Evolutionary conservation across 2,888 invertebrate species (phyloP).

Genomic region (Apamea crenata): DNA sequence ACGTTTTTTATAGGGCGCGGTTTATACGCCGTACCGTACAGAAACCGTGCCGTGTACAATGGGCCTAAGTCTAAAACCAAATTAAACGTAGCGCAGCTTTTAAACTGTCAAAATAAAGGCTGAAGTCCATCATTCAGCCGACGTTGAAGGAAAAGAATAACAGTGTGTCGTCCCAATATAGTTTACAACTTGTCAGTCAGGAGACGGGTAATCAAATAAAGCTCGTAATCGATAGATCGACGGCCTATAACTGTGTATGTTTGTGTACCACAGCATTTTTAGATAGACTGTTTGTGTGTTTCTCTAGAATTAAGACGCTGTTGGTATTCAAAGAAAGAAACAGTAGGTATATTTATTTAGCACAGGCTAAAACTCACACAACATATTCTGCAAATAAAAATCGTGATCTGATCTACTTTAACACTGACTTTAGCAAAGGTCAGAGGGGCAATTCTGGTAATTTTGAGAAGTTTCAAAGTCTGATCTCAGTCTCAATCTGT

Average conservation of each 20-base stretch:
- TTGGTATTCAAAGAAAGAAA: neutral
- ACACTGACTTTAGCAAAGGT: neutral
- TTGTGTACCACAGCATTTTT: constrained; percentile 11
- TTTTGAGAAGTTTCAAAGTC: neutral
- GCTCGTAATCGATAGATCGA: constrained; percentile 35
- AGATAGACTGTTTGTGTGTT: neutral
- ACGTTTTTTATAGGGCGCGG: too few species aligned
- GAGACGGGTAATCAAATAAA: constrained; percentile 55
- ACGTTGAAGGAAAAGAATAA: constrained; percentile 48
- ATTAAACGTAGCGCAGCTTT: constrained; percentile 45
- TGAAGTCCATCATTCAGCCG: constrained; percentile 43
- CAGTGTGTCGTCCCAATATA: constrained; percentile 36
- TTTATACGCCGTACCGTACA: too few species aligned
- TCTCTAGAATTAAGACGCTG: neutral
- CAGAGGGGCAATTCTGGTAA: neutral
- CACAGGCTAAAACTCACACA: neutral
- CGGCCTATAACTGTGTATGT: neutral
- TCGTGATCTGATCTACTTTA: too few species aligned
- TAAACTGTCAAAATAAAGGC: constrained; percentile 63
- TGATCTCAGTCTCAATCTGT: neutral
- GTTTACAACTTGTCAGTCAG: constrained; percentile 52
- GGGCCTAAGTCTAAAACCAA: constrained; percentile 18
- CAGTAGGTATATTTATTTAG: neutral
- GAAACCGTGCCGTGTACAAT: too few species aligned
- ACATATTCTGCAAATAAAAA: neutral